Conservation (phyloP, 1,140 invertebrate genomes). For the Battus philenor region DNA sequence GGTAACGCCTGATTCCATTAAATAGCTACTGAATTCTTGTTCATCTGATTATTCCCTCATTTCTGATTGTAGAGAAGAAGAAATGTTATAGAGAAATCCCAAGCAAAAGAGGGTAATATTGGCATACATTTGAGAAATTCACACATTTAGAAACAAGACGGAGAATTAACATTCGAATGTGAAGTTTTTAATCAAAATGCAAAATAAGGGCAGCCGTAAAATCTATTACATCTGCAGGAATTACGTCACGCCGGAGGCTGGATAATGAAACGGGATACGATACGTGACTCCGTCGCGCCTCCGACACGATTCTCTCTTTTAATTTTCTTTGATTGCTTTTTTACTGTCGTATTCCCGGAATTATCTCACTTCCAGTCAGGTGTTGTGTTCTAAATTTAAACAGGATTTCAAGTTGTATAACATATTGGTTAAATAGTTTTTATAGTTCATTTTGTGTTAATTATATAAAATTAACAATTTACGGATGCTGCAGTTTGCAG, state of each 20-base stretch:
- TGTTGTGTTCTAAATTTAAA: constrained; percentile 2
- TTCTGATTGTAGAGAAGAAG: too few relatives aligned
- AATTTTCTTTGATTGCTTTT: constrained; percentile 17
- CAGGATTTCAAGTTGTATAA: not conserved
- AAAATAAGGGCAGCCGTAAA: not conserved
- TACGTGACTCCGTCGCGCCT: constrained; percentile 7
- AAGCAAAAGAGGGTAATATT: too few relatives aligned
- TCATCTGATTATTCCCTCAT: too few relatives aligned
- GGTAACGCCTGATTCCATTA: too few relatives aligned
- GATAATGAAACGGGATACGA: constrained; percentile 12
- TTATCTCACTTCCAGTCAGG: not conserved
- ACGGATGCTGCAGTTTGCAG: too few relatives aligned
- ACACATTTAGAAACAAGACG: too few relatives aligned
- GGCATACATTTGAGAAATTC: too few relatives aligned
- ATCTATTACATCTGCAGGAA: constrained; percentile 8
- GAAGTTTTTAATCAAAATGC: not conserved
- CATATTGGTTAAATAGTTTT: too few relatives aligned
- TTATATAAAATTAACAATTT: too few relatives aligned
- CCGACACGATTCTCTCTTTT: constrained; percentile 7
- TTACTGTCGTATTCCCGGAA: not conserved
- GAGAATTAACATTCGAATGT: constrained; percentile 3
- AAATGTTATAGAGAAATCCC: too few relatives aligned
- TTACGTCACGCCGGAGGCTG: constrained; percentile 1
- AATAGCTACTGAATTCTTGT: too few relatives aligned
- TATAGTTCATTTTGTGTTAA: too few relatives aligned